Base-by-base conservation (phyloP, 2,888 invertebrate genomes). In the Dasypogon diadema region DNA sequence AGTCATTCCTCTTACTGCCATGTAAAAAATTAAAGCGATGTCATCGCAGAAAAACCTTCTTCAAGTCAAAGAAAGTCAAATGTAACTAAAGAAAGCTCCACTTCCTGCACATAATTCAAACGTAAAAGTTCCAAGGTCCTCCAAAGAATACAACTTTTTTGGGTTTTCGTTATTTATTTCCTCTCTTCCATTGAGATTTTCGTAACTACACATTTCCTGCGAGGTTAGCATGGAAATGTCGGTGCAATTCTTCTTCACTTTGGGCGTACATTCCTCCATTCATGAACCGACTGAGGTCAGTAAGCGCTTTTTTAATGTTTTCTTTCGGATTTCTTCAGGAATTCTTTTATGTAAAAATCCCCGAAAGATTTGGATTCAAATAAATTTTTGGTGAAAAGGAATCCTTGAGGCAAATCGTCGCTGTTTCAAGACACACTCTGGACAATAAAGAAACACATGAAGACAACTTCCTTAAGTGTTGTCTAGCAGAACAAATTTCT, bases 401-500 rank as follows among this genome's bases (percentile, higher is more conserved):
- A 65, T 46, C 46, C 65, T 48, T 0, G 65, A 65, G 65, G 65
- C 65, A 46, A 65, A 8, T 65, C 46, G 48, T 24, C 46, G 65
- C 46, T 65, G 46, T 42, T 46, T 24, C 46, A 24, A 14, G 24
- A 22, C 42, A 22, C 42, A 21, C 48, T 46, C 65, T 8, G 48
- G 65, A 65, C 65, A 65, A 65, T 65, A 65, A 65, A 65, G 65
- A 65, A 48, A 65, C 42, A 65, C 65, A 65, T 65, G 65, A 65
- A 65, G 65, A 65, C 65, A 65, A 65, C 65, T 65, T 65, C 65
- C 65, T 65, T 65, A 65, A 65, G 46, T 63, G 5, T 6, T 65
- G 65, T 48, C 65, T 48, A 24, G 48, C 22, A 26, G 65, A 65
- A 42, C 48, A 65, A 42, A 65, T 42, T 65, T 65, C 37, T 21